Evolutionary conservation across 1,140 invertebrate genomes (phyloP).

Genomic region (Eriosoma lanigerum): DNA sequence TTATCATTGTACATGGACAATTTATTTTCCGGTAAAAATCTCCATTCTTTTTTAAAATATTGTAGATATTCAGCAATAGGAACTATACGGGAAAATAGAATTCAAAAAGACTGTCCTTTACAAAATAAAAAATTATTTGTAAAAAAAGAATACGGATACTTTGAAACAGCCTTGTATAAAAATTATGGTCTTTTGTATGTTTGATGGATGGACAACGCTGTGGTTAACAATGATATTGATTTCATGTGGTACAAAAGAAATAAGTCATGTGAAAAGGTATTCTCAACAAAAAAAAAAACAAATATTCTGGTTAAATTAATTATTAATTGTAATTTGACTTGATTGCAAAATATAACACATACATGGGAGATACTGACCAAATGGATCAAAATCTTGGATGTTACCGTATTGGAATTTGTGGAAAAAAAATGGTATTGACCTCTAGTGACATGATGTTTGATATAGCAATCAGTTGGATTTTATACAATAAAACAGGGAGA

Average conservation of each 20-base stretch:
- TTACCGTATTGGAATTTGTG: constrained; percentile 53
- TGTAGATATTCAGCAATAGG: too few relatives aligned
- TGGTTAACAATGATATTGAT: not conserved
- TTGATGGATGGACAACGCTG: constrained; percentile 7
- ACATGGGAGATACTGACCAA: constrained; percentile 52
- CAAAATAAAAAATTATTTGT: too few relatives aligned
- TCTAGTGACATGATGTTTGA: constrained; percentile 53
- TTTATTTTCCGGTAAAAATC: too few relatives aligned
- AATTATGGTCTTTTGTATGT: not conserved
- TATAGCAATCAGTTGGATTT: constrained; percentile 32
- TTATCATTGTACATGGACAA: too few relatives aligned
- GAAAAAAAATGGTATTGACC: constrained; percentile 55
- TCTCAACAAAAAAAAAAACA: constrained; percentile 22
- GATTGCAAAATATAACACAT: constrained; percentile 18
- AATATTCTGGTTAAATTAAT: constrained; percentile 12
- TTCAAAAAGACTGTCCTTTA: too few relatives aligned
- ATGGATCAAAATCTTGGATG: constrained; percentile 53
- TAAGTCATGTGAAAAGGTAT: not conserved
- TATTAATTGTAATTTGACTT: not conserved
- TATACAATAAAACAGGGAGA: constrained; percentile 26
- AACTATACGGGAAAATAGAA: too few relatives aligned
- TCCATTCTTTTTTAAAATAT: too few relatives aligned
- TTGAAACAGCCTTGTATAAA: too few relatives aligned
- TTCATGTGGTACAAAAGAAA: not conserved
- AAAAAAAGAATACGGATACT: too few relatives aligned